phyloP scores from a whole-genome alignment of 2,797 vertebrate species.

The Sebastes oblongus region DNA sequence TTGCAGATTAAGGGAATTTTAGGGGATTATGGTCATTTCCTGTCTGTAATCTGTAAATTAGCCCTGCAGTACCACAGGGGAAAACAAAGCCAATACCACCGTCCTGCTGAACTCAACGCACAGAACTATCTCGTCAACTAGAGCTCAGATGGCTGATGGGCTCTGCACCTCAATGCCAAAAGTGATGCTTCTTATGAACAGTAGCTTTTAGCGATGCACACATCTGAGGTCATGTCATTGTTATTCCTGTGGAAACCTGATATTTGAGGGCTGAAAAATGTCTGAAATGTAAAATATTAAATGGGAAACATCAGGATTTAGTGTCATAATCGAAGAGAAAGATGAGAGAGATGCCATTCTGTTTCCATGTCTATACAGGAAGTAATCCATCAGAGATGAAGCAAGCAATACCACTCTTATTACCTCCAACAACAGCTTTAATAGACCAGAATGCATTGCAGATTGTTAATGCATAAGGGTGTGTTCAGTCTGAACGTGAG shows the following conservation, averaged over 20 bases:
- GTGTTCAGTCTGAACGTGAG: too few relatives aligned
- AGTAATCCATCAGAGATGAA: background rate
- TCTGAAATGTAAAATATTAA: background rate
- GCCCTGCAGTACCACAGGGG: conserved; percentile 48
- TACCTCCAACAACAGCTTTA: background rate
- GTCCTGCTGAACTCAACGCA: conserved; percentile 14
- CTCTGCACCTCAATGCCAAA: background rate
- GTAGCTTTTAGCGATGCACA: background rate
- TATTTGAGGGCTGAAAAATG: background rate
- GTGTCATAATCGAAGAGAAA: background rate
- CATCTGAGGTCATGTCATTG: background rate
- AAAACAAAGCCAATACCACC: conserved; percentile 22
- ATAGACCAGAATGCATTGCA: background rate
- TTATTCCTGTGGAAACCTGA: background rate
- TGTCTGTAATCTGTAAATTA: conserved; percentile 77
- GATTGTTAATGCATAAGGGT: background rate
- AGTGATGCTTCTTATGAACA: background rate
- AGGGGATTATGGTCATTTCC: conserved; percentile 78
- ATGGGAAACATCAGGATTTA: background rate
- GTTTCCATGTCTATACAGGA: too few relatives aligned
- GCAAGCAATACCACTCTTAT: background rate
- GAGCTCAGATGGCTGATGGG: background rate
- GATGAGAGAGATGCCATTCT: too few relatives aligned
- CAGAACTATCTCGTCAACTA: background rate
- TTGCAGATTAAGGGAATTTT: conserved; percentile 76